Evolutionary conservation across 2,797 vertebrate species (phyloP).

Genomic region (Alfaro cultratus): DNA sequence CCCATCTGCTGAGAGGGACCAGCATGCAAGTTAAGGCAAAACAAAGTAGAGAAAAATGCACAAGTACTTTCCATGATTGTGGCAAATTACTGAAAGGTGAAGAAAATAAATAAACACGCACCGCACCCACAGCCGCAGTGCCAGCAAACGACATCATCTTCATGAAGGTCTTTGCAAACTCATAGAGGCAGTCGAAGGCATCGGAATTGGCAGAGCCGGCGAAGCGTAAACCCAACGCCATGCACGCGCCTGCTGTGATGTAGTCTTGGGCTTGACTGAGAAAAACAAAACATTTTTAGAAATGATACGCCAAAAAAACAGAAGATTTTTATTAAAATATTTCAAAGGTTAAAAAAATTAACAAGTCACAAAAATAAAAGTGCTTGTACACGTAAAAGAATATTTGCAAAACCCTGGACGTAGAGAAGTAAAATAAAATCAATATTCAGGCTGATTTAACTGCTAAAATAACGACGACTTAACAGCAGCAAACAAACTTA

Average conservation of each 20-base stretch:
- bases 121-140: conserved; percentile 85
- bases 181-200: conserved; percentile 95
- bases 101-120: conserved; percentile 78
- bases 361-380: neutral
- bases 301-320: neutral
- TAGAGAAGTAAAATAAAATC: neutral
- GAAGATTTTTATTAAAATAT: neutral
- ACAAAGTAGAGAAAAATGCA: neutral
- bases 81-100: neutral
- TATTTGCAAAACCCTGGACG: neutral
- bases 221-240: conserved; percentile 95
- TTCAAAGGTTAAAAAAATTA: neutral
- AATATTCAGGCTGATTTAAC: neutral
- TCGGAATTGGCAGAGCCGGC: conserved; percentile 95
- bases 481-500: neutral
- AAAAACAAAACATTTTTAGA: conserved; percentile 14
- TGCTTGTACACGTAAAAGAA: neutral
- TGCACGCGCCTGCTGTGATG: conserved; percentile 95
- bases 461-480: neutral
- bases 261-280: conserved; percentile 96
- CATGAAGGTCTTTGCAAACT: conserved; percentile 94
- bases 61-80: neutral
- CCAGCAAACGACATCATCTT: conserved; percentile 89
- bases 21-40: neutral
- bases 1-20: conserved; percentile 82